Base-by-base conservation (phyloP, 2,797 vertebrate genomes). In the Ficedula albicollis region DNA sequence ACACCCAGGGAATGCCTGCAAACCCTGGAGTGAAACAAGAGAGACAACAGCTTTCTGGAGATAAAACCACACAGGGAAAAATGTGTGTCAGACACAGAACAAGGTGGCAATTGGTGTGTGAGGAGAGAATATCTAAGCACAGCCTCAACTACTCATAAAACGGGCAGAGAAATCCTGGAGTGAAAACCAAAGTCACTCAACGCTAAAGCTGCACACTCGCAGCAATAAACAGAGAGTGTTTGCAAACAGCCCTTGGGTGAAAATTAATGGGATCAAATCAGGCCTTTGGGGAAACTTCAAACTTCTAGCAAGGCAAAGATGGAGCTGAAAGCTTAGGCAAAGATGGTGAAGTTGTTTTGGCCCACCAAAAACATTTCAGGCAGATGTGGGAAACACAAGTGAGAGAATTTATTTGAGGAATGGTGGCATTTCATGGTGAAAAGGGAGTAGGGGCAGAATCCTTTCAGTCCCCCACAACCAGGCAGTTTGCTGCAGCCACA, bases 361-460 rank as follows among this genome's bases (percentile, higher is more conserved):
- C 13, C 30, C 23, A 38, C 18, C 15, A 60, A 27, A 66, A 82
- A 56, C 7, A 20, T 15, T 46, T 72, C 0, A 0, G 26, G 51
- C 26, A 69, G 29, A 13, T 75, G 25, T 38, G 36, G 27, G 54
- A 34, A 58, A 41, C 23, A 67, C 3, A 4, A 62, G 6, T 2
- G 5, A 52, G 55, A 34, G 18, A 54, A 78, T 74, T 74, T 29
- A 54, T 46, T 16, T 38, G 43, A 77, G 54, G 67, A 80, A 80
- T 0, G 0, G 4, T 63, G 55, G 13, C 0, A 0, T n/a, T 79
- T 63, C 9, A 3, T n/a, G 13, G 22, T 43, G 44, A 18, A 58
- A 78, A 48, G 25, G 66, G 17, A 63, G 16, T 5, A 80, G 17
- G 12, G 20, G 7, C 11, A 84, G n/a, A 62, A 62, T 38, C n/a